Conservation (phyloP, 2,888 invertebrate genomes). For the Orthosia incerta region DNA sequence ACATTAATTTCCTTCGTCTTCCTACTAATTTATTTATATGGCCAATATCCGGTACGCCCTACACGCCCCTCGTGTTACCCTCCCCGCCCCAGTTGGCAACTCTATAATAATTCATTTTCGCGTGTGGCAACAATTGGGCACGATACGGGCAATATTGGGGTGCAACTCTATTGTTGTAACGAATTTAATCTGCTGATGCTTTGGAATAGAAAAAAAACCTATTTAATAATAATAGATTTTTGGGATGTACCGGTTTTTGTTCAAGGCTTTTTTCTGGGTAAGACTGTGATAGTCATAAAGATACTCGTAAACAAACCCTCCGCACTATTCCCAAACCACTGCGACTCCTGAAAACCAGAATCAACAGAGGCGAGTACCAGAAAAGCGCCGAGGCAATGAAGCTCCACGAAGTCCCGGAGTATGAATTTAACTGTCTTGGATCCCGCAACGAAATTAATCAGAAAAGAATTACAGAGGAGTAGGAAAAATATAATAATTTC, state of each 20-base stretch:
- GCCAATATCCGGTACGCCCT: slow-evolving; percentile 63
- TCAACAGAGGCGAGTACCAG: no score
- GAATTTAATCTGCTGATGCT: slow-evolving; percentile 70
- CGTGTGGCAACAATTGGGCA: slow-evolving; percentile 68
- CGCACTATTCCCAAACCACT: no score
- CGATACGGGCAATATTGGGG: slow-evolving; percentile 69
- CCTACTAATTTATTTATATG: slow-evolving; percentile 67
- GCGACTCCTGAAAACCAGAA: no score
- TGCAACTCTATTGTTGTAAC: slow-evolving; percentile 71
- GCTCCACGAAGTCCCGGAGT: no score
- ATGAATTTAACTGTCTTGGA: no score
- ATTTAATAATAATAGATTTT: slow-evolving; percentile 37
- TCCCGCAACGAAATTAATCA: no score
- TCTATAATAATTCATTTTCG: slow-evolving; percentile 70
- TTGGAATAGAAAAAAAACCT: slow-evolving; percentile 42
- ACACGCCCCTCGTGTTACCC: slow-evolving; percentile 60
- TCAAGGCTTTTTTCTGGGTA: background rate
- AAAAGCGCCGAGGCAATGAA: no score
- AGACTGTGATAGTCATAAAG: background rate
- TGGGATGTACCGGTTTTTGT: background rate
- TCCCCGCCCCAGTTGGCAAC: slow-evolving; percentile 60
- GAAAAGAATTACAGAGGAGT: no score
- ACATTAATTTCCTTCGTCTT: slow-evolving; percentile 53
- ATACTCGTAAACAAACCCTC: background rate
- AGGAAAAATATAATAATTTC: no score